These are phyloP conservation scores for Lota lota DNA, from an alignment of 2,113 vertebrate genomes.

Conservation along the genomic window DNA sequence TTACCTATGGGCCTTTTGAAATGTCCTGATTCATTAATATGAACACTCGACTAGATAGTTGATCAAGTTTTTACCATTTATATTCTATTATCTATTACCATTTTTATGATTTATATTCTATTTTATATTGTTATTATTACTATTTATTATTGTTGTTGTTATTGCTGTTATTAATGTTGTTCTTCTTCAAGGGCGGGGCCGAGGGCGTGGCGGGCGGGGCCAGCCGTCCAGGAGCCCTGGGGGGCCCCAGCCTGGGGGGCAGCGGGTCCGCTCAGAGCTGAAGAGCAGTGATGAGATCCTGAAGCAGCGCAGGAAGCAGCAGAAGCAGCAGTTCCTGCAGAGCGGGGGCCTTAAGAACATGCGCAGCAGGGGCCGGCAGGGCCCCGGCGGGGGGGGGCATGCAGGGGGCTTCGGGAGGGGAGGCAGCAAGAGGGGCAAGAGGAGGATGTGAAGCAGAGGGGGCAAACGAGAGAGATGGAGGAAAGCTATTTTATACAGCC, in stretches of 20 bases:
- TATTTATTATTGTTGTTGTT: no score
- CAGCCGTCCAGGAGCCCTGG: slow-evolving; percentile 4
- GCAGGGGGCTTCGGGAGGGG: slow-evolving; percentile 87
- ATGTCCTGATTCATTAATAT: no score
- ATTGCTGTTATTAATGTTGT: neutral
- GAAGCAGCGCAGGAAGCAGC: slow-evolving; percentile 78
- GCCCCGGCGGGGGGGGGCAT: slow-evolving; percentile 63
- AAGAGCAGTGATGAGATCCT: slow-evolving; percentile 87
- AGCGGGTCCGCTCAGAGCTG: slow-evolving; percentile 79
- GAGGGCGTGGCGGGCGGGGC: neutral
- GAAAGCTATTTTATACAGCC: neutral
- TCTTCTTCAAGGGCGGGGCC: slow-evolving; percentile 41
- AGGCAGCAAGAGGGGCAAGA: neutral
- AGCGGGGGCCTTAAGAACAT: slow-evolving; percentile 82
- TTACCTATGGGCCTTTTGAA: no score
- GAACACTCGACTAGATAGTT: no score
- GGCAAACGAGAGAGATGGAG: neutral
- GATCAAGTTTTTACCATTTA: no score
- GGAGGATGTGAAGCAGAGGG: neutral
- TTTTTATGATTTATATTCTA: no score
- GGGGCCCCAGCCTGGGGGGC: slow-evolving; percentile 28
- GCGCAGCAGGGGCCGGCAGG: slow-evolving; percentile 70
- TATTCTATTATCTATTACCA: no score
- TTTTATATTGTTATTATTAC: no score
- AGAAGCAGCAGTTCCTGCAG: slow-evolving; percentile 89